Percentiles rank a stretch among this genome's conserved stretches.
These are phyloP conservation scores for Malurus melanocephalus DNA, from an alignment of 2,113 vertebrate species.

Conservation along the genomic window DNA sequence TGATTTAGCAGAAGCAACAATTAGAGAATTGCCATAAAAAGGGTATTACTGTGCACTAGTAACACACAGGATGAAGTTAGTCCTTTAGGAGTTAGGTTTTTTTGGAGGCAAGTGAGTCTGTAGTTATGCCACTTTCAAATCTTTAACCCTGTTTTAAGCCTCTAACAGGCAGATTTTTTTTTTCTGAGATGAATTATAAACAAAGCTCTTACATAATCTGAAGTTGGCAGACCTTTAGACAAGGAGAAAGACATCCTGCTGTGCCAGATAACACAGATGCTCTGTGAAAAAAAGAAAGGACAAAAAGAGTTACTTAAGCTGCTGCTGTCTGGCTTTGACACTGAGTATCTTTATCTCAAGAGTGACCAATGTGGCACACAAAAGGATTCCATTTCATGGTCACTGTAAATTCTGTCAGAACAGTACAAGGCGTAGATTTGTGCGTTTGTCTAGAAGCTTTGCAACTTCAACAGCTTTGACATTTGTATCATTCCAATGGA, in stretches of 20 bases:
- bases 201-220: not conserved
- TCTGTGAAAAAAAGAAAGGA: not conserved
- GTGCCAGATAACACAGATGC: not conserved
- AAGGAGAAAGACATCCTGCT: not conserved
- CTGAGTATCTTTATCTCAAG: not conserved
- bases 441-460: not conserved
- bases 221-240: not conserved
- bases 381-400: not conserved
- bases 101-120: not conserved
- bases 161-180: not conserved
- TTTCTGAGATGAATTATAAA: not conserved
- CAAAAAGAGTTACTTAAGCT: not conserved
- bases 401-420: not conserved
- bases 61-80: not conserved
- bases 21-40: not conserved
- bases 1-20: not conserved
- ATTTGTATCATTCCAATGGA: not conserved
- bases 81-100: not conserved
- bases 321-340: not conserved
- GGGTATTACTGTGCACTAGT: not conserved
- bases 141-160: not conserved
- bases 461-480: not conserved
- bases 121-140: not conserved
- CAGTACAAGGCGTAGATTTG: not conserved
- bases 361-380: accelerated